Evolutionary conservation across 2,888 invertebrate species (phyloP).

Genomic region (Sinodicranocentrus sp.): DNA sequence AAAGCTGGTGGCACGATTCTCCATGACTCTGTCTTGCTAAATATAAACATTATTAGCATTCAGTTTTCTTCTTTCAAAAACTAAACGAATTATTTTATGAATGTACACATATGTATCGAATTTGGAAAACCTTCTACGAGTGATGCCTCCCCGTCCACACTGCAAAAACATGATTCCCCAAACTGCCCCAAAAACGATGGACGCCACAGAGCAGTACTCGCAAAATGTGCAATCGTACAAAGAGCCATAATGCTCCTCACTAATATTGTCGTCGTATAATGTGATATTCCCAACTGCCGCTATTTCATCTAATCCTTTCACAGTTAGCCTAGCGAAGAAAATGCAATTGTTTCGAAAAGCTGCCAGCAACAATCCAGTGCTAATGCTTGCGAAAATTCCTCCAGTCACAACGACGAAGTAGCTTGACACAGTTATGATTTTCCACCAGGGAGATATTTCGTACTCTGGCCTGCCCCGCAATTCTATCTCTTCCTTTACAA

Average conservation of each 20-base stretch:
- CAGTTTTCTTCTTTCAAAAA: neutral
- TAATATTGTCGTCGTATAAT: conserved; percentile 41
- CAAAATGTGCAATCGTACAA: conserved; percentile 40
- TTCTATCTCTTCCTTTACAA: conserved; percentile 49
- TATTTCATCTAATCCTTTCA: conserved; percentile 45
- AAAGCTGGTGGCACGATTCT: conserved; percentile 54
- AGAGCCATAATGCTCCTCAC: conserved; percentile 28
- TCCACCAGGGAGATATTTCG: conserved; percentile 57
- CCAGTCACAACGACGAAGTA: conserved; percentile 35
- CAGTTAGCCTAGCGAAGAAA: conserved; percentile 41
- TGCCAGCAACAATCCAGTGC: conserved; percentile 40
- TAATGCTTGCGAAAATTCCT: conserved; percentile 52
- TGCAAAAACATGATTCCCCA: conserved; percentile 54
- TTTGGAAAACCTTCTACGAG: conserved; percentile 27
- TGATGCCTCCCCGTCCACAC: conserved; percentile 58
- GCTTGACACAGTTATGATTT: conserved; percentile 40
- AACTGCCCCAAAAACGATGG: conserved; percentile 41
- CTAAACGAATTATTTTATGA: neutral
- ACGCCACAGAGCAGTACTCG: conserved; percentile 47
- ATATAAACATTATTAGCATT: too few relatives aligned
- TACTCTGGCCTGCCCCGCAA: conserved; percentile 34
- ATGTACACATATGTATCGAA: neutral
- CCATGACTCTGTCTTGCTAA: conserved; percentile 37
- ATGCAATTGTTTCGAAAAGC: conserved; percentile 54
- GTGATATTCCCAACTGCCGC: conserved; percentile 31